Percentiles rank a stretch among this genome's conserved stretches.
Evolutionary conservation across 2,888 invertebrate genomes (phyloP).

Genomic region (Laspeyria flexula): DNA sequence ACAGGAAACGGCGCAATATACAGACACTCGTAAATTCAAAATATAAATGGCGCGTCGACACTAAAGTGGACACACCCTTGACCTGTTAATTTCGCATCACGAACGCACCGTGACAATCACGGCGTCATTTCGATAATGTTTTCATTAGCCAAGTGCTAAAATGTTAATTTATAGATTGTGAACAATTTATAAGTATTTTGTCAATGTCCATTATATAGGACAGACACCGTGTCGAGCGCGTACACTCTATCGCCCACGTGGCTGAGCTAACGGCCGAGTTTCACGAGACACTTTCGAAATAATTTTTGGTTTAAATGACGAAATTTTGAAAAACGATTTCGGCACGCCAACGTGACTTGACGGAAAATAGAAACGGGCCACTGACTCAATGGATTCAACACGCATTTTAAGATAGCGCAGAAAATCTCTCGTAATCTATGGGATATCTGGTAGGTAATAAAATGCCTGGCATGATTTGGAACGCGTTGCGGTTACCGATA

Average conservation of each 20-base stretch:
- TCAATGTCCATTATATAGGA: conserved; percentile 51
- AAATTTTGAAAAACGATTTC: conserved; percentile 41
- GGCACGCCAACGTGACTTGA: background rate
- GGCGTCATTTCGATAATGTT: conserved; percentile 22
- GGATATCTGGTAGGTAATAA: conserved; percentile 8
- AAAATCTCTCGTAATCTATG: conserved; percentile 4
- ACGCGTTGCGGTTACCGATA: conserved; percentile 9
- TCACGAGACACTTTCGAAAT: conserved; percentile 36
- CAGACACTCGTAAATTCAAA: conserved; percentile 19
- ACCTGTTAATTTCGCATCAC: conserved; percentile 17
- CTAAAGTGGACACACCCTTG: conserved; percentile 24
- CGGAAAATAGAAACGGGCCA: conserved; percentile 26
- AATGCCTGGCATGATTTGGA: conserved; percentile 13
- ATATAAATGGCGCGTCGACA: conserved; percentile 8
- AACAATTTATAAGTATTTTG: conserved; percentile 49
- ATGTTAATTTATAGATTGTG: conserved; percentile 34
- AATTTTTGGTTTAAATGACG: conserved; percentile 30
- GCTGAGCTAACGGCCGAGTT: conserved; percentile 34
- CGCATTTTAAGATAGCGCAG: background rate
- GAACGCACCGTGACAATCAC: conserved; percentile 12
- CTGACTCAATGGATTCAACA: conserved; percentile 9
- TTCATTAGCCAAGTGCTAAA: conserved; percentile 39
- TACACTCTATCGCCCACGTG: conserved; percentile 47
- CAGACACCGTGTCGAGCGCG: conserved; percentile 36
- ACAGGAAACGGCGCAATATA: conserved; percentile 16